Evolutionary conservation across 2,888 invertebrate genomes (phyloP).

Genomic region (Tetranychus piercei): DNA sequence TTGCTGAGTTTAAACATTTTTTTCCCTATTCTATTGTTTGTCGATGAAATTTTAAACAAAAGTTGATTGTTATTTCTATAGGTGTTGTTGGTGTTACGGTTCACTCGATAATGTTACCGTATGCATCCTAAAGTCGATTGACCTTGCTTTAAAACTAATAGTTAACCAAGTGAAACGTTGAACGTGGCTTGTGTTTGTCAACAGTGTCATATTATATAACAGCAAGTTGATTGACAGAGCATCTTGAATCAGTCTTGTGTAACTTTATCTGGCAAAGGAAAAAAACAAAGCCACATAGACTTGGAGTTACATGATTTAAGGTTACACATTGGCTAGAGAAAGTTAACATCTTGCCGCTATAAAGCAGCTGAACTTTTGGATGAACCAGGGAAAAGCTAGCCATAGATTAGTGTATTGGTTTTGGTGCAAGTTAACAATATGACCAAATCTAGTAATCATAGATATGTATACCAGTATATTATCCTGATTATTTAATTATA

Average conservation of each 20-base stretch:
- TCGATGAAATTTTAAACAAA: neutral
- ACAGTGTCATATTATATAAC: neutral
- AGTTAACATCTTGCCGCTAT: no score
- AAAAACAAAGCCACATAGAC: no score
- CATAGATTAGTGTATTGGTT: no score
- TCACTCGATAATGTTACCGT: neutral
- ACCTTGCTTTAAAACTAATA: neutral
- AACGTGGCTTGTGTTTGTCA: neutral
- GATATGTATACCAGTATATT: no score
- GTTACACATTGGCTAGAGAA: no score
- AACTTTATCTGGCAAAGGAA: neutral
- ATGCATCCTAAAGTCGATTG: neutral
- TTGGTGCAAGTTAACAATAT: no score
- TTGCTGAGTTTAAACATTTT: no score
- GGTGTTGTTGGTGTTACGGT: neutral
- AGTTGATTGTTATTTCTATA: neutral
- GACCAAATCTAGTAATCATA: no score
- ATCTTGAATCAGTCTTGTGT: neutral
- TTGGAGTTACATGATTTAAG: no score
- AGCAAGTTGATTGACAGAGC: neutral
- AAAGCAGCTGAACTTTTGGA: no score
- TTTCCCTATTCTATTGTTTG: neutral
- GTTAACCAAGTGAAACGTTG: neutral
- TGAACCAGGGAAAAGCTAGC: no score
- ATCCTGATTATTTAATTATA: no score